Percentiles rank a stretch among this genome's conserved stretches.
Evolutionary conservation across 1,140 invertebrate genomes (phyloP).

Genomic region (Diachasma alloeum): DNA sequence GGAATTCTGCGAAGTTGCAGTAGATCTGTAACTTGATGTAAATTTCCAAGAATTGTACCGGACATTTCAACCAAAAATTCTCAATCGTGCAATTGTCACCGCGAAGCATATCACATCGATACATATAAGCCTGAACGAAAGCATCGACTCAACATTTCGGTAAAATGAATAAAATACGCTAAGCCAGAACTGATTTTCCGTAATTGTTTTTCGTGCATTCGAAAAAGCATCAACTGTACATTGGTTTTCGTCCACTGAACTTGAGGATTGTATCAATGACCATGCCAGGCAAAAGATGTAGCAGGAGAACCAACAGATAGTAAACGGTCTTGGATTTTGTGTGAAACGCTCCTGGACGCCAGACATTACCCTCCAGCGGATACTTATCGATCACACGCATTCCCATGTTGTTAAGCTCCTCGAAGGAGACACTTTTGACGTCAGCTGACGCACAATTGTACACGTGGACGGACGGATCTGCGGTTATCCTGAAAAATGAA

Average conservation of each 20-base stretch:
- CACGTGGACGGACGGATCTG: conserved; percentile 64
- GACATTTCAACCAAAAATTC: too few species aligned
- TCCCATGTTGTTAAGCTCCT: conserved; percentile 68
- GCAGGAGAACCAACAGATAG: conserved; percentile 68
- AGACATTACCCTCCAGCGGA: conserved; percentile 75
- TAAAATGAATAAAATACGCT: too few species aligned
- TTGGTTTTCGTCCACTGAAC: conserved; percentile 72
- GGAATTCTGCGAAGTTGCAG: too few species aligned
- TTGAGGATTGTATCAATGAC: conserved; percentile 72
- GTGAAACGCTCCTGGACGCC: conserved; percentile 69
- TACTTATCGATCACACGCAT: conserved; percentile 62
- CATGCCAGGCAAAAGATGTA: conserved; percentile 77
- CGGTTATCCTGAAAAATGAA: conserved; percentile 45
- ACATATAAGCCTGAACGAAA: too few species aligned
- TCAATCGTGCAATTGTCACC: too few species aligned
- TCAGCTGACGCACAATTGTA: conserved; percentile 74
- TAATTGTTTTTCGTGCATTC: too few species aligned
- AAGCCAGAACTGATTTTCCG: too few species aligned
- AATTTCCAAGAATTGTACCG: too few species aligned
- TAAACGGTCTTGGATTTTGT: conserved; percentile 63
- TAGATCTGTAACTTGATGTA: too few species aligned
- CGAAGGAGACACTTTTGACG: conserved; percentile 75
- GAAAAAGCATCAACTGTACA: conserved; percentile 67
- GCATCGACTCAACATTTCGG: neutral
- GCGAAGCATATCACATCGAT: too few species aligned